phyloP scores from a whole-genome alignment of 1,140 invertebrate species.

The Aphidius gifuensis region DNA sequence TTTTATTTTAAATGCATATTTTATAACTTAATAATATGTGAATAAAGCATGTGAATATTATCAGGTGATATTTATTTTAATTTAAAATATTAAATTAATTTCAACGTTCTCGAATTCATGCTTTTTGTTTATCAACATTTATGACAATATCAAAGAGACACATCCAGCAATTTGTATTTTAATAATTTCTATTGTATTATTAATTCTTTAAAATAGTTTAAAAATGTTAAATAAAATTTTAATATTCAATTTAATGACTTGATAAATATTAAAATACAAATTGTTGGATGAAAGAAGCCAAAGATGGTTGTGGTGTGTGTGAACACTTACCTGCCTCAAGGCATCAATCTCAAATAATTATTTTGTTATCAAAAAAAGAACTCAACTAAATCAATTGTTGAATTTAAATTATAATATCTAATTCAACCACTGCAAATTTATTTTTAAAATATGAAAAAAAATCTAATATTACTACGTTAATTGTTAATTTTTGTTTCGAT shows the following conservation, averaged over 20 bases:
- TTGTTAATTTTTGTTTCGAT: too few relatives aligned
- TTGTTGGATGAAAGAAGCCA: constrained; percentile 48
- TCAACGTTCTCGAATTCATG: constrained; percentile 27
- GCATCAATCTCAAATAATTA: neutral
- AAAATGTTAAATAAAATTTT: neutral
- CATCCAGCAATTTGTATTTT: constrained; percentile 27
- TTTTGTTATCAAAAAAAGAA: neutral
- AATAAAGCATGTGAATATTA: too few relatives aligned
- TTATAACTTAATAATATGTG: too few relatives aligned
- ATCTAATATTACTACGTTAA: too few relatives aligned
- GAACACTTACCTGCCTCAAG: constrained; percentile 43
- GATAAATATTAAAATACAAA: constrained; percentile 30
- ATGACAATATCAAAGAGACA: constrained; percentile 18
- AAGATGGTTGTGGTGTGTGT: constrained; percentile 54
- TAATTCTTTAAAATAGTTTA: neutral
- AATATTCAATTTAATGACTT: neutral
- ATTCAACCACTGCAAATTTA: too few relatives aligned
- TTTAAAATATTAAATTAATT: constrained; percentile 6
- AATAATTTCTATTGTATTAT: constrained; percentile 5
- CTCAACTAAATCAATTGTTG: neutral
- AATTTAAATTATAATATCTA: too few relatives aligned
- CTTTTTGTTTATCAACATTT: constrained; percentile 27
- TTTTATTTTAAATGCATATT: too few relatives aligned
- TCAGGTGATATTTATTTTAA: too few relatives aligned
- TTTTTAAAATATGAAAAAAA: neutral